Evolutionary conservation across 1,140 invertebrate species (phyloP).

Genomic region (Caenorhabditis remanei): DNA sequence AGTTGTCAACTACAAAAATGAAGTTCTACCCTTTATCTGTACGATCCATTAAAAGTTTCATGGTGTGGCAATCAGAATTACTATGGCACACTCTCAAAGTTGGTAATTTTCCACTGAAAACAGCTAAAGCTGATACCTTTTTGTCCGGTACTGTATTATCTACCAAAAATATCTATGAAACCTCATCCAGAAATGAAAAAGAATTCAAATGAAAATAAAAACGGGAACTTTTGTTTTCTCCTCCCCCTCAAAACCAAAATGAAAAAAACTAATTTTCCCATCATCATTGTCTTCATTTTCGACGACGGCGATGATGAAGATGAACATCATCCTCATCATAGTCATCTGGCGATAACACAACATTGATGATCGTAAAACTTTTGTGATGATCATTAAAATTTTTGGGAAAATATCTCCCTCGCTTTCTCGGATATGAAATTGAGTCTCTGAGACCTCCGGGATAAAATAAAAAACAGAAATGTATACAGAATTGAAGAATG

Average conservation of each 20-base stretch:
- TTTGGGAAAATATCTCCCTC: constrained; percentile 41
- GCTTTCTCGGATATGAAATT: background rate
- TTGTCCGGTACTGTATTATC: no score
- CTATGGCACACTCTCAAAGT: no score
- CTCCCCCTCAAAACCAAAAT: background rate
- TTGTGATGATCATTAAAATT: constrained; percentile 52
- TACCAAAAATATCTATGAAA: no score
- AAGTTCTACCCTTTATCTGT: no score
- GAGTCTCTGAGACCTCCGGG: background rate
- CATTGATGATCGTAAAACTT: constrained; percentile 48
- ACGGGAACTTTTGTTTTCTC: background rate
- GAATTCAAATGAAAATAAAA: constrained; percentile 10
- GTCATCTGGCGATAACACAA: constrained; percentile 45
- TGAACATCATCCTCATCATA: background rate
- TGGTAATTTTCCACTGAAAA: no score
- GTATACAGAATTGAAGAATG: no score
- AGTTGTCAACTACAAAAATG: no score
- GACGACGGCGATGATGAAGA: background rate
- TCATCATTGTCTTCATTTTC: constrained; percentile 6
- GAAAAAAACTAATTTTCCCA: constrained; percentile 45
- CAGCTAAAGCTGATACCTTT: no score
- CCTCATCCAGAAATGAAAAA: background rate
- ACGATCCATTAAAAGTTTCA: no score
- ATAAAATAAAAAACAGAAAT: no score
- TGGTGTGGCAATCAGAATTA: no score